phyloP scores from a whole-genome alignment of 1,140 invertebrate species.

The Mamestra configurata region DNA sequence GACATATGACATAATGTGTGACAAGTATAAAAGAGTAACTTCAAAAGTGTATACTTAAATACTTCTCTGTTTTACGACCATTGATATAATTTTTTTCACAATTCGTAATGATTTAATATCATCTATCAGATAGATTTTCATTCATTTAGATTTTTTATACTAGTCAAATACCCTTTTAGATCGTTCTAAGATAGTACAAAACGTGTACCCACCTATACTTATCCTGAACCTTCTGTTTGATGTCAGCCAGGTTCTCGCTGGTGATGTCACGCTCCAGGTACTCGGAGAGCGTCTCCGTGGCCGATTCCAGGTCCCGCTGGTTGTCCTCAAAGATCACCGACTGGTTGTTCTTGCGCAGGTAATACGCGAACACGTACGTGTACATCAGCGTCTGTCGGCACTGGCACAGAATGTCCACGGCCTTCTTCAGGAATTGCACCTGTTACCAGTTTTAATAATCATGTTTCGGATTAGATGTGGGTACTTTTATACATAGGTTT shows the following conservation, averaged over 20 bases:
- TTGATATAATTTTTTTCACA: no score
- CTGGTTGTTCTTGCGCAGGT: slow-evolving; percentile 99
- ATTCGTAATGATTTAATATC: no score
- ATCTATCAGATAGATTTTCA: no score
- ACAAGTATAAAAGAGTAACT: no score
- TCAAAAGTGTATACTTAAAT: no score
- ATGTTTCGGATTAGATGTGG: background rate
- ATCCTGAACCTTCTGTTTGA: slow-evolving; percentile 99
- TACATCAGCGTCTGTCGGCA: slow-evolving; percentile 99
- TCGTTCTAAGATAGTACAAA: background rate
- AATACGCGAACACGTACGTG: slow-evolving; percentile 99
- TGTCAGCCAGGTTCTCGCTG: slow-evolving; percentile 98
- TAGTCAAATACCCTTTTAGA: no score
- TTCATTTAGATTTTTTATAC: no score
- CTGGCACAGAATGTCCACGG: slow-evolving; percentile 98
- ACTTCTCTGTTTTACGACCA: no score
- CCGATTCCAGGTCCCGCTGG: slow-evolving; percentile 98
- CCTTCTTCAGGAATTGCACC: slow-evolving; percentile 99
- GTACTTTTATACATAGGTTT: background rate
- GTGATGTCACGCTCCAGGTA: slow-evolving; percentile 99
- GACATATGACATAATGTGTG: no score
- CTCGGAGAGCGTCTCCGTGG: slow-evolving; percentile 98
- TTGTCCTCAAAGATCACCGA: slow-evolving; percentile 99
- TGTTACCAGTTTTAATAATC: slow-evolving; percentile 70
- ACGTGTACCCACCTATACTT: slow-evolving; percentile 94